phyloP scores from a whole-genome alignment of 1,140 invertebrate genomes.

The Drosophila dunni region DNA sequence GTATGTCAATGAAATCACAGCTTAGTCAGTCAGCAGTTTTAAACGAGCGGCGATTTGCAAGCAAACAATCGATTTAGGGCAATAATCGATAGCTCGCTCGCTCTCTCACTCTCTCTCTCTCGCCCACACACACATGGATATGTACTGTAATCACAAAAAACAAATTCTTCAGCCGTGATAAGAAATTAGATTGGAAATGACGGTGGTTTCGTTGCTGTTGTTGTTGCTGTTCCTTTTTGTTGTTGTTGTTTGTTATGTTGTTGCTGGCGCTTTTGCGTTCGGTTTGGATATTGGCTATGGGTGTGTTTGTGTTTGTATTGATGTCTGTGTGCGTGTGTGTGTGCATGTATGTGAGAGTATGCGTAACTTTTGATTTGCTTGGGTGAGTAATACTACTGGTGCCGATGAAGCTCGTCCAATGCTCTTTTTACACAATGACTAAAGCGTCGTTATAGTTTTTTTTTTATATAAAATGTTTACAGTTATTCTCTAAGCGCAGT shows the following conservation, averaged over 20 bases:
- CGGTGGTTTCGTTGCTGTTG: conserved; percentile 15
- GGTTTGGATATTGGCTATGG: conserved; percentile 15
- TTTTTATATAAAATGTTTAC: conserved; percentile 4
- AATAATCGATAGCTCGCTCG: conserved; percentile 47
- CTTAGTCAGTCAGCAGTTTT: not conserved
- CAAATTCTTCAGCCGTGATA: conserved; percentile 67
- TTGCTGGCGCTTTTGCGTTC: conserved; percentile 13
- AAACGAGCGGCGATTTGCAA: not conserved
- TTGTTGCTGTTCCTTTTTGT: conserved; percentile 5
- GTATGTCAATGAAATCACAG: not conserved
- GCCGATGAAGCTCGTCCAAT: conserved; percentile 25
- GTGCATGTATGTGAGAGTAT: conserved; percentile 29
- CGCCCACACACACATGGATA: not conserved
- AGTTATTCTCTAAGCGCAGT: not conserved
- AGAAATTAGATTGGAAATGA: conserved; percentile 58
- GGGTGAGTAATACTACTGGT: conserved; percentile 61
- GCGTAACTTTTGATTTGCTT: conserved; percentile 50
- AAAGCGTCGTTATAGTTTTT: conserved; percentile 35
- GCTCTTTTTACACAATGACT: conserved; percentile 50
- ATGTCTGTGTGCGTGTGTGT: conserved; percentile 20
- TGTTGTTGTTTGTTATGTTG: conserved; percentile 17
- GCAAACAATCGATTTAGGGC: conserved; percentile 23
- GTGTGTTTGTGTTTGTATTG: conserved; percentile 14
- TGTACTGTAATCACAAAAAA: conserved; percentile 58
- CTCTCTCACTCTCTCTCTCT: not conserved